Conservation (phyloP, 2,888 invertebrate genomes). For the Pristionchus fissidentatus region DNA sequence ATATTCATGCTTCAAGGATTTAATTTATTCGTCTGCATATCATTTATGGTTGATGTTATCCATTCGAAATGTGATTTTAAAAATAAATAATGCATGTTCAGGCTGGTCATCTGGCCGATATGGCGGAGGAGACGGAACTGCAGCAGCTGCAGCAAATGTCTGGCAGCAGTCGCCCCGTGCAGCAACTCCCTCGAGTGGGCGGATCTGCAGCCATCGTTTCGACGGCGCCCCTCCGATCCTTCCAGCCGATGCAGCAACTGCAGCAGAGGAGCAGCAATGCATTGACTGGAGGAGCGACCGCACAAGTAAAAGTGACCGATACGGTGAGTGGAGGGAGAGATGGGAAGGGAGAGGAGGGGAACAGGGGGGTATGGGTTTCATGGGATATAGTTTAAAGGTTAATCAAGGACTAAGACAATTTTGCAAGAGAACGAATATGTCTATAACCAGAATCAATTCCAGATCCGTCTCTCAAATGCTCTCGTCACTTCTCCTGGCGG, state of each 20-base stretch:
- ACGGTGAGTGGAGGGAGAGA: not conserved
- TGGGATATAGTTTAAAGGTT: not conserved
- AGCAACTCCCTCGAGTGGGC: not conserved
- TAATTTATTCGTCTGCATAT: no score
- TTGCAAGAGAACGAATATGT: not conserved
- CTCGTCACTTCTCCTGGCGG: slow-evolving; percentile 17
- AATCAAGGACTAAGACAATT: not conserved
- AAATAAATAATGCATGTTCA: no score
- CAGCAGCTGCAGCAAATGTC: no score
- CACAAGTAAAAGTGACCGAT: not conserved
- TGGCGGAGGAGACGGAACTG: no score
- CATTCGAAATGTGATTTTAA: no score
- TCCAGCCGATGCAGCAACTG: not conserved
- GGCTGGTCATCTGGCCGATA: no score
- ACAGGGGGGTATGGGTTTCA: not conserved
- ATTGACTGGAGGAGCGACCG: slow-evolving; percentile 13
- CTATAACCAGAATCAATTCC: not conserved
- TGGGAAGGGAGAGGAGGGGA: not conserved
- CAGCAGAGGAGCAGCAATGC: not conserved
- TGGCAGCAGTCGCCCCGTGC: not conserved
- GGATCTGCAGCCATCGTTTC: not conserved
- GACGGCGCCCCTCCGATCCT: not conserved
- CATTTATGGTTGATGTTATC: no score
- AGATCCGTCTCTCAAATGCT: not conserved
- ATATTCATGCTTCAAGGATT: no score